Base-by-base conservation (phyloP, 2,113 vertebrate species). In the Jaculus jaculus region DNA sequence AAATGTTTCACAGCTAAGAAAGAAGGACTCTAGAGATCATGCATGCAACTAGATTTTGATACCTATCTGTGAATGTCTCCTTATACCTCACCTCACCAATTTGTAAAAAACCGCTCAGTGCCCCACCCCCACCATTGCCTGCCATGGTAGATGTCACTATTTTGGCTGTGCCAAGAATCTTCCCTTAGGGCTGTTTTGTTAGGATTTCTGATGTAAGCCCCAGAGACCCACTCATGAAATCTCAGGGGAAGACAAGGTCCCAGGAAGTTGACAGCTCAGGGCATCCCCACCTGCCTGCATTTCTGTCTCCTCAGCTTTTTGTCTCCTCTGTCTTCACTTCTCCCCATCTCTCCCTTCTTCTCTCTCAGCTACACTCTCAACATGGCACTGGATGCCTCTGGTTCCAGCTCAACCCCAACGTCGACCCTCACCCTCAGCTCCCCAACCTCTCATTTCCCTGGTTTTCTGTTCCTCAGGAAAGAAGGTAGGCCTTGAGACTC, bases 241-340 rank as follows among this genome's bases (percentile, higher is more conserved):
- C 72, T 68, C 84, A 26, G 84, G 75, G 65, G 73, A 24, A 30
- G 42, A 69, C 12, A 51, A 9, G 20, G 0, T 63, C 30, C 68
- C 0, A 0, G 24, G 42, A 18, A 21, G 26, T 6, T 37, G 34
- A 63, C 11, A 30, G 7, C 23, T 32, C 11, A 9, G 24, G 11
- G 51, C 37, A 30, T 58, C 37, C 21, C 18, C 0, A 1, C 24
- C 21, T 42, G 42, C 23, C 18, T 54, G 2, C 1, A 0, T 12
- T 37, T 94, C 51, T 39, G 7, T 90, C 73, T 65, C 2, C 3
- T 16, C n/a, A n/a, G n/a, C n/a, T n/a, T n/a, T n/a, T n/a, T n/a
- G n/a, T n/a, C n/a, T n/a, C n/a, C n/a, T n/a, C n/a, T n/a, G n/a
- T n/a, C n/a, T n/a, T n/a, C n/a, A 7, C 51, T 12, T 51, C 4